Conservation (phyloP, 1,140 invertebrate genomes). For the Philaenus spumarius region DNA sequence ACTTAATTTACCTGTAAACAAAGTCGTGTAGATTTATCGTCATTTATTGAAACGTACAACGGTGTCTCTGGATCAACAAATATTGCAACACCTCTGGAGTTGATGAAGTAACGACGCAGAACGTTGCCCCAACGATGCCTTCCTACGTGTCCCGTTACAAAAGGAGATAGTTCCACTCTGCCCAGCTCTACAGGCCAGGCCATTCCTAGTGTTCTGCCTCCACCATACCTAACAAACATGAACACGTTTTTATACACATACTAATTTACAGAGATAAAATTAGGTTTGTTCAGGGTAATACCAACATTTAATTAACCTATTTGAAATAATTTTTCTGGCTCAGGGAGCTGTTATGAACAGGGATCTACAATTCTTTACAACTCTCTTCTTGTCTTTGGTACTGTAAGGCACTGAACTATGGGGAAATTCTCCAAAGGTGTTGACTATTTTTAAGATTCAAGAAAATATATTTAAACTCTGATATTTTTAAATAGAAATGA, state of each 20-base stretch:
- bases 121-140: slow-evolving; percentile 73
- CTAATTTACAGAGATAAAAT: neutral
- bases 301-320: neutral
- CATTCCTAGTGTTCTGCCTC: slow-evolving; percentile 65
- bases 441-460: too few relatives aligned
- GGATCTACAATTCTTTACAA: too few relatives aligned
- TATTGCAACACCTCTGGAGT: slow-evolving; percentile 74
- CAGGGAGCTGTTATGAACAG: too few relatives aligned
- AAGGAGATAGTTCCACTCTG: slow-evolving; percentile 63
- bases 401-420: too few relatives aligned
- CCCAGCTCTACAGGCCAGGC: slow-evolving; percentile 73
- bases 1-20: slow-evolving; percentile 29
- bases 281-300: too few relatives aligned
- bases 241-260: neutral
- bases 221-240: slow-evolving; percentile 62
- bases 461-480: too few relatives aligned
- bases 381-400: too few relatives aligned
- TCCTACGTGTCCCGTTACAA: slow-evolving; percentile 69
- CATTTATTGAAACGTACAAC: slow-evolving; percentile 67
- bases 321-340: neutral
- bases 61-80: slow-evolving; percentile 68
- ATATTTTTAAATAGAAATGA: too few relatives aligned
- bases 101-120: slow-evolving; percentile 74
- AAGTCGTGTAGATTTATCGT: slow-evolving; percentile 41
- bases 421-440: too few relatives aligned